Evolutionary conservation across 2,888 invertebrate genomes (phyloP).

Genomic region (Steinernema scapterisci): DNA sequence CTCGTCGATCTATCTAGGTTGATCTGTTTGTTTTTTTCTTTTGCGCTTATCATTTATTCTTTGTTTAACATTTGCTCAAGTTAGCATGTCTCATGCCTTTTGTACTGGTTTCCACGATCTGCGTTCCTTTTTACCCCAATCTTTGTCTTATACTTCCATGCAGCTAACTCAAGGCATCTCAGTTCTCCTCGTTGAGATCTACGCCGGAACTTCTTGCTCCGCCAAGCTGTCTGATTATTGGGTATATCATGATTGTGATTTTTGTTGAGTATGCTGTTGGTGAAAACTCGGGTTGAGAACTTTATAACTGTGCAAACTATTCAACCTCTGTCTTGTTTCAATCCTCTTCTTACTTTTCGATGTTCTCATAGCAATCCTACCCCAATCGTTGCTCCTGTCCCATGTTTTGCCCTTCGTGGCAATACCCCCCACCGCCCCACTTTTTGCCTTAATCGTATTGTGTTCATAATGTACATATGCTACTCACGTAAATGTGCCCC

Average conservation of each 20-base stretch:
- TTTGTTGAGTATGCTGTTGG: slow-evolving; percentile 29
- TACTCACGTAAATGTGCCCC: slow-evolving; percentile 19
- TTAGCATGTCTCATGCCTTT: slow-evolving; percentile 14
- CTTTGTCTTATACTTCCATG: not conserved
- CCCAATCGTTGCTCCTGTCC: not conserved
- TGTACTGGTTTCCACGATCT: not conserved
- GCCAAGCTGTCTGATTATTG: not conserved
- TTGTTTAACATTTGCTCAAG: slow-evolving; percentile 19
- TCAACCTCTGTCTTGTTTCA: slow-evolving; percentile 15
- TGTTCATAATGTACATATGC: slow-evolving; percentile 24
- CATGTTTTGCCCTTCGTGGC: not conserved
- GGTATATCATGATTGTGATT: slow-evolving; percentile 29
- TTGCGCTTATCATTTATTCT: not conserved
- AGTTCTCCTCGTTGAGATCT: not conserved
- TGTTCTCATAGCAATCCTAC: not conserved
- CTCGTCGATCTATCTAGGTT: not conserved
- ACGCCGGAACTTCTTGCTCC: not conserved
- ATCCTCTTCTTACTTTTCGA: not conserved
- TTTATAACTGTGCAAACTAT: slow-evolving; percentile 17
- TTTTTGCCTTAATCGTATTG: not conserved
- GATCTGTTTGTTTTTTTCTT: not conserved
- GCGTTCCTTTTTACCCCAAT: slow-evolving; percentile 15
- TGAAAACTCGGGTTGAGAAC: slow-evolving; percentile 20
- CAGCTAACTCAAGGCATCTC: not conserved
- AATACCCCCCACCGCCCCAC: not conserved